Evolutionary conservation across 1,140 invertebrate species (phyloP).

Genomic region (Anastrepha obliqua): DNA sequence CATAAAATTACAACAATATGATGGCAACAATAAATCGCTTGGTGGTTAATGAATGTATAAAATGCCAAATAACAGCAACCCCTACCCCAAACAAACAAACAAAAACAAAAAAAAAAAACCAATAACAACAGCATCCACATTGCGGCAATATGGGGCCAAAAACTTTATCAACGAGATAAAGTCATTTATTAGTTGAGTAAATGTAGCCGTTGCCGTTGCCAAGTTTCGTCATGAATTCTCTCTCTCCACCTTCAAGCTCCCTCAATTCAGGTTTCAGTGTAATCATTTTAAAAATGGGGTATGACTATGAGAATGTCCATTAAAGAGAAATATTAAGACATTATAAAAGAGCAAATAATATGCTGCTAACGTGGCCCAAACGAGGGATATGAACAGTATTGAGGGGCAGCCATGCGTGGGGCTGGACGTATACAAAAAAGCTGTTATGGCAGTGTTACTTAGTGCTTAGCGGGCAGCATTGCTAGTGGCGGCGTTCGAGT

Average conservation of each 20-base stretch:
- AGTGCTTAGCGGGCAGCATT: neutral
- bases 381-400: neutral
- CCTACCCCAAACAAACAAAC: neutral
- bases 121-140: conserved; percentile 18
- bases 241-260: neutral
- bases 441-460: conserved; percentile 17
- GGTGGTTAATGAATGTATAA: conserved; percentile 47
- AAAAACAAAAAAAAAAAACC: neutral
- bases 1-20: conserved; percentile 45
- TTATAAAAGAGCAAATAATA: conserved; percentile 51
- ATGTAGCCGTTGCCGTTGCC: conserved; percentile 43
- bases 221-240: neutral
- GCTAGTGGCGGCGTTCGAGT: too few species aligned
- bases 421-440: neutral
- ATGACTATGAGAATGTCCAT: neutral
- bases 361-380: conserved; percentile 30
- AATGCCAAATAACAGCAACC: conserved; percentile 25
- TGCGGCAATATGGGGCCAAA: conserved; percentile 12
- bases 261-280: neutral
- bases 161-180: conserved; percentile 50
- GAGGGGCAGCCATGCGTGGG: neutral
- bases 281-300: neutral
- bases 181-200: conserved; percentile 48
- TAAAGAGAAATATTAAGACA: conserved; percentile 43
- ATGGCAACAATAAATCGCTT: conserved; percentile 51